Base-by-base conservation (phyloP, 2,888 invertebrate genomes). In the Cosmorhoe ocellata region DNA sequence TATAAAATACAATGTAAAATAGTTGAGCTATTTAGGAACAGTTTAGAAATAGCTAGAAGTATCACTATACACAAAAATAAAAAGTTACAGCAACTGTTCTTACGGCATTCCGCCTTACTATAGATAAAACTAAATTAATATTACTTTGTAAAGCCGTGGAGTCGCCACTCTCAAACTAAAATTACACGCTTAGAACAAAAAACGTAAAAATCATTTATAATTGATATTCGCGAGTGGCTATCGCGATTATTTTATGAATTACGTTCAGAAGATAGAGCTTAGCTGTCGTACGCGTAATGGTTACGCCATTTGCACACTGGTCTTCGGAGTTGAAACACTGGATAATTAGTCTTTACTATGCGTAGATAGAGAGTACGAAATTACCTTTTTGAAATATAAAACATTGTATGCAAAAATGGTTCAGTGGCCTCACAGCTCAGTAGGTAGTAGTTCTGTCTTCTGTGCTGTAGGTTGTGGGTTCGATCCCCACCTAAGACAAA, bases 241-340 rank as follows among this genome's bases (percentile, higher is more conserved):
- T 46, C 48, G 49, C 55, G 53, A 56, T 59, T 63, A 63, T 67
- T 70, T 64, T 51, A 69, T 66, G 65, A 69, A 67, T 65, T 65
- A 65, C 56, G 43, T 45, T 58, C 32, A 22, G 43, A 41, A 51
- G 47, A 50, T 51, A 56, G 59, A 62, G 57, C 38, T 52, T 59
- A 60, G 48, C 59, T 58, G 59, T 63, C 63, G 52, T 53, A 51
- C 22, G 52, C 43, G 58, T 70, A 64, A 61, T 62, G 61, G 40
- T 30, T 31, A 52, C 45, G 49, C 48, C 41, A 45, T 50, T 48
- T 52, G 48, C 52, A 47, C 52, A 44, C 45, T 49, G 37, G 45
- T 39, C 41, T 32, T 43, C 8, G 26, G 30, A 52, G 46, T 47
- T 47, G 18, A 37, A 38, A 30, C 30, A 42, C 41, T 49, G 38